A percentile compares a stretch with the other conserved stretches of the same genome.
Conservation (phyloP, 2,888 invertebrate species). For the Lacanobia oleracea region DNA sequence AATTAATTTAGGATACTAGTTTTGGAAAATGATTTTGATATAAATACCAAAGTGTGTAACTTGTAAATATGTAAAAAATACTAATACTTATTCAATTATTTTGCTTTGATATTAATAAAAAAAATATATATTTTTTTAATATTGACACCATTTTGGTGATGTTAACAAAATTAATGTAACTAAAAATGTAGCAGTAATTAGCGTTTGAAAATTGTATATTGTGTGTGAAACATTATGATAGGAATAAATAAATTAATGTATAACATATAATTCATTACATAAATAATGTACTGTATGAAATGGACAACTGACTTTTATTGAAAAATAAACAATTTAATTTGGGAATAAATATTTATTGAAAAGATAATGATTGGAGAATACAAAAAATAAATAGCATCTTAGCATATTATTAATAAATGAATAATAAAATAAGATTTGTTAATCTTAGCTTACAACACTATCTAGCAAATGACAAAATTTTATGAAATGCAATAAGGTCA, state of each 20-base stretch:
- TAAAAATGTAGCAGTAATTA: conserved; percentile 28
- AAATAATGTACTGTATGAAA: conserved; percentile 56
- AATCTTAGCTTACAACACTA: conserved; percentile 69
- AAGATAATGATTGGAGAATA: conserved; percentile 73
- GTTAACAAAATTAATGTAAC: conserved; percentile 28
- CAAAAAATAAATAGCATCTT: conserved; percentile 85
- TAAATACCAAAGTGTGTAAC: conserved; percentile 28
- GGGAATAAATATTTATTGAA: conserved; percentile 81
- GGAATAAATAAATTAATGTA: conserved; percentile 43
- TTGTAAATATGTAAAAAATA: conserved; percentile 60
- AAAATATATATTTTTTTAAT: conserved; percentile 10
- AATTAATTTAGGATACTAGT: conserved; percentile 6
- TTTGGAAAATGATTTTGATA: conserved; percentile 26
- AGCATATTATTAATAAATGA: conserved; percentile 68
- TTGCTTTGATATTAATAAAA: conserved; percentile 30
- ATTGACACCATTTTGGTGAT: conserved; percentile 23
- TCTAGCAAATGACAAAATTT: conserved; percentile 59
- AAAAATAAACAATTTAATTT: conserved; percentile 60
- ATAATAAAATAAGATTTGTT: conserved; percentile 67
- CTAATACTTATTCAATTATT: conserved; percentile 32
- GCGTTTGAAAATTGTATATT: conserved; percentile 27
- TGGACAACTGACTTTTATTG: conserved; percentile 43
- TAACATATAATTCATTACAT: conserved; percentile 63
- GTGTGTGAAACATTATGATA: conserved; percentile 46
- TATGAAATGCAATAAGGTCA: conserved; percentile 63